Percentiles rank a stretch among this genome's conserved stretches.
Conservation (phyloP, 2,797 vertebrate genomes). For the Acrocephalus scirpaceus region DNA sequence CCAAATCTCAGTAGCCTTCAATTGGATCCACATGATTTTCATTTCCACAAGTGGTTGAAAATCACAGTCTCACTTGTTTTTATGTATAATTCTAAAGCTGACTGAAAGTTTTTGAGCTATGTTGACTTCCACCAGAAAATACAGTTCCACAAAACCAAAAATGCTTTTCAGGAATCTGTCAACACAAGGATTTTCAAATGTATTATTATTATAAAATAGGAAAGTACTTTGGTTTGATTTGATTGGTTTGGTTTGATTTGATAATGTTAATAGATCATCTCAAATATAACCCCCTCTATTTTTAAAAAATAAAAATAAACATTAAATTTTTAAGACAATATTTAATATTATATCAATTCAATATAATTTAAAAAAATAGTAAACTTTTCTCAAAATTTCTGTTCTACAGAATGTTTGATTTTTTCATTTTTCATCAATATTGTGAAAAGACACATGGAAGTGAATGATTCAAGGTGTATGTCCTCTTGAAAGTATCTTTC, state of each 20-base stretch:
- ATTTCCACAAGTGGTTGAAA: background rate
- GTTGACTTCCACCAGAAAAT: background rate
- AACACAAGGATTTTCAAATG: background rate
- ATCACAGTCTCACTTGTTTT: background rate
- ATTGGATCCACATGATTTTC: background rate
- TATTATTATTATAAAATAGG: background rate
- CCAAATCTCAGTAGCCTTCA: background rate
- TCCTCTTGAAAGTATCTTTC: background rate
- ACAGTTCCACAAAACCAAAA: background rate
- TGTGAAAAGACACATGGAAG: background rate
- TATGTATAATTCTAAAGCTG: background rate
- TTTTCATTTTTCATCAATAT: background rate
- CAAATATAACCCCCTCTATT: background rate
- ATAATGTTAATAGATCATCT: background rate
- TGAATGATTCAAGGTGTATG: background rate
- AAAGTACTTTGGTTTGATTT: background rate
- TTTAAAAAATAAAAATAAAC: background rate
- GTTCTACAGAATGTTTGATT: background rate
- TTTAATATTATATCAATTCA: background rate
- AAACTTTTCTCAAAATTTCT: background rate
- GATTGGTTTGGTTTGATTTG: background rate
- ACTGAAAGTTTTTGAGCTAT: background rate
- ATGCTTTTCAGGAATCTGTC: background rate
- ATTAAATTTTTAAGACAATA: background rate
- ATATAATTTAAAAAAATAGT: background rate